Percentiles rank a stretch among this genome's conserved stretches.
Conservation (phyloP, 2,888 invertebrate species). For the Rhynchonema sp. region DNA sequence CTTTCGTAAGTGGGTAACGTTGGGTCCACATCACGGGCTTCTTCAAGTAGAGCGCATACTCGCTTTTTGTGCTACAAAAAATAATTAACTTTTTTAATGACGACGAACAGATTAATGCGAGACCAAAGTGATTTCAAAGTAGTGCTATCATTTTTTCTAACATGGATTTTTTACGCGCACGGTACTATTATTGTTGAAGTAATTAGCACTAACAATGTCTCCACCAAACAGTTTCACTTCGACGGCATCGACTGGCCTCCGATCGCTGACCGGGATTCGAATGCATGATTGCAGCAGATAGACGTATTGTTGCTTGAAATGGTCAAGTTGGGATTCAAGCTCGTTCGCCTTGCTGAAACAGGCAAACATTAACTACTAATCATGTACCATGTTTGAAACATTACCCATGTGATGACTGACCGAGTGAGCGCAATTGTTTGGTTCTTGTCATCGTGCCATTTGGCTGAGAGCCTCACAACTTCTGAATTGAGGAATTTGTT, state of each 20-base stretch:
- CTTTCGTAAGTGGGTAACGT: slow-evolving; percentile 35
- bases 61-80: slow-evolving; percentile 32
- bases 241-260: slow-evolving; percentile 29
- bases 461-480: slow-evolving; percentile 31
- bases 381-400: neutral
- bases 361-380: neutral
- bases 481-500: slow-evolving; percentile 36
- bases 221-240: slow-evolving; percentile 35
- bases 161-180: too few species aligned
- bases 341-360: slow-evolving; percentile 24
- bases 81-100: neutral
- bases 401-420: neutral
- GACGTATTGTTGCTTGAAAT: slow-evolving; percentile 35
- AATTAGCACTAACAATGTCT: slow-evolving; percentile 28
- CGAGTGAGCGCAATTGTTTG: neutral
- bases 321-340: slow-evolving; percentile 30
- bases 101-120: too few species aligned
- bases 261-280: slow-evolving; percentile 32
- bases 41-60: slow-evolving; percentile 31
- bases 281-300: slow-evolving; percentile 36
- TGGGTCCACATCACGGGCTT: slow-evolving; percentile 34
- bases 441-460: slow-evolving; percentile 28
- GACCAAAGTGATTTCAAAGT: too few species aligned
- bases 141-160: too few species aligned
- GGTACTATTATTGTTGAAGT: too few species aligned